Base-by-base conservation (phyloP, 1,140 invertebrate genomes). In the Drosophila seguyi region DNA sequence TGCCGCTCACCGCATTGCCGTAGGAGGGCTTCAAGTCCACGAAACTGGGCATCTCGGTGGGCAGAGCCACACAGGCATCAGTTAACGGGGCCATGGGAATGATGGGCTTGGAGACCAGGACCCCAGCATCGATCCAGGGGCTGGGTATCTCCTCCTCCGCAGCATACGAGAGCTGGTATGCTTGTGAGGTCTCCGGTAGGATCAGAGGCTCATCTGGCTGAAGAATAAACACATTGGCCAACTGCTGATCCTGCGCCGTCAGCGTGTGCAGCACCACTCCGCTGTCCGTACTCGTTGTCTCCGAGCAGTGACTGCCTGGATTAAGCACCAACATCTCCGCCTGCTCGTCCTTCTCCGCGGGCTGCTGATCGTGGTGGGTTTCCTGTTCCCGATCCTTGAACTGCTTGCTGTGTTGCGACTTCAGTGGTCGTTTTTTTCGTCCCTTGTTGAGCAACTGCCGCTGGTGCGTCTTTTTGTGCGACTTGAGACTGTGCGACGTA, bases 401-500 rank as follows among this genome's bases (percentile, higher is more conserved):
- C 29, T 22, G 50, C 6, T 76, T 52, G 6, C 50, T 39, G 1
- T 48, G 62, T 31, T 56, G 42, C 44, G 44, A 16, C 29, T 80
- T 83, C 6, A 65, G 65, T 2, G 48, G 65, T 34, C 69, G 77
- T 60, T 90, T 90, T 61, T 88, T 86, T 42, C 91, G 71, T 7
- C 75, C 80, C 56, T 86, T 91, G 52, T 80, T 84, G 7, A 81
- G 73, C 22, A 82, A 47, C 56, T 91, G 90, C 7, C 91, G 91
- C 56, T 93, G 80, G 84, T 96, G 95, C 59, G 95, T 95, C 92
- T 95, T 95, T 45, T 95, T 93, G 83, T 98, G 97, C 27, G 95
- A 95, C 86, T 97, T 97, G 2, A 98, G 91, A 92, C 96, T 97
- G 79, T 97, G 96, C 13, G 95, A 95, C 2, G 97, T 97, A 5